Evolutionary conservation across 1,140 invertebrate genomes (phyloP).

Genomic region (Anoplophora glabripennis): DNA sequence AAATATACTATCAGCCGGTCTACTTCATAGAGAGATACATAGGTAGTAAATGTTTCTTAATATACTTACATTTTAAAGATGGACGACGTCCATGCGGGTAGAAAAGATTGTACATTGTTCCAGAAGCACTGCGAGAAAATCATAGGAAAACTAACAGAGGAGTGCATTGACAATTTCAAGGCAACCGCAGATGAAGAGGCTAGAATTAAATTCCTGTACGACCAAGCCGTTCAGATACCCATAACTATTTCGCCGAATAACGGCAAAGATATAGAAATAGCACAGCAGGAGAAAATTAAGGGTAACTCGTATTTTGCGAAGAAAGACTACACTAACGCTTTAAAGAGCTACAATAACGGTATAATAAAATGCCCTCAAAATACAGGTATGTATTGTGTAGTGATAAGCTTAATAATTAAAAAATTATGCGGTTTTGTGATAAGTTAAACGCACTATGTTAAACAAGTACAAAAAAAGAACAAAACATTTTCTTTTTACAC

Average conservation of each 20-base stretch:
- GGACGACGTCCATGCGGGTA: background rate
- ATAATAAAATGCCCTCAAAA: conserved; percentile 62
- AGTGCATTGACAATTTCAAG: conserved; percentile 33
- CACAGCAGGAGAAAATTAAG: conserved; percentile 64
- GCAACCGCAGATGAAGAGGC: conserved; percentile 32
- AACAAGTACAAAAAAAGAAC: too few relatives aligned
- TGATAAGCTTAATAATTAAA: too few relatives aligned
- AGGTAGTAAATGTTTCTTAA: conserved; percentile 21
- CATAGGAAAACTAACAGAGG: conserved; percentile 31
- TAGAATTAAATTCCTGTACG: conserved; percentile 39
- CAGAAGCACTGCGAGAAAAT: conserved; percentile 41
- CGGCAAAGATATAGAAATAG: conserved; percentile 63
- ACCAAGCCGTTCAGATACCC: conserved; percentile 31
- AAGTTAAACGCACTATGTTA: too few relatives aligned
- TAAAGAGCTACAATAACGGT: conserved; percentile 71
- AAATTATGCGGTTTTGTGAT: too few relatives aligned
- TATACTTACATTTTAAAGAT: background rate
- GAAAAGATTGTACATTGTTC: conserved; percentile 26
- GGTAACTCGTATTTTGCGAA: conserved; percentile 78
- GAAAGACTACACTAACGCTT: conserved; percentile 70
- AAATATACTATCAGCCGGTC: too few relatives aligned
- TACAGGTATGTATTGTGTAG: conserved; percentile 52
- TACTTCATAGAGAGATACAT: background rate
- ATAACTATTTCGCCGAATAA: conserved; percentile 39
- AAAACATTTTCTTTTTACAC: too few relatives aligned